Evolutionary conservation across 1,140 invertebrate species (phyloP).

Genomic region (Drosophila repletoides): DNA sequence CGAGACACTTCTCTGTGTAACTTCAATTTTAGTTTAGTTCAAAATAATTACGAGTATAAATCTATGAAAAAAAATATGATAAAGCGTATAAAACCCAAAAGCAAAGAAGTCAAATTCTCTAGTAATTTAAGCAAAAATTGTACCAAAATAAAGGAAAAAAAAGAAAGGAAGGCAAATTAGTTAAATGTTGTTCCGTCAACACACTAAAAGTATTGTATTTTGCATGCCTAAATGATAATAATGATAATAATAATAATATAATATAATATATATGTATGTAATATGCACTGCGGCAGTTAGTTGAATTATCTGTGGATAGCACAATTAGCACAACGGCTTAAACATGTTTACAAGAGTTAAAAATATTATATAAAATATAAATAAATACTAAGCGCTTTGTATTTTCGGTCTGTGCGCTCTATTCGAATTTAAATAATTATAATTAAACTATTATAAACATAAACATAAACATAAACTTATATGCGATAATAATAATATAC

Average conservation of each 20-base stretch:
- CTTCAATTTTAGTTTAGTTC: slow-evolving; percentile 64
- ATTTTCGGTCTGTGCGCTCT: slow-evolving; percentile 62
- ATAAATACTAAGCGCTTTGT: slow-evolving; percentile 68
- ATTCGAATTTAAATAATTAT: slow-evolving; percentile 79
- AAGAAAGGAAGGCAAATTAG: slow-evolving; percentile 35
- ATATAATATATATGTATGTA: slow-evolving; percentile 11
- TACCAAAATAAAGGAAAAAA: slow-evolving; percentile 57
- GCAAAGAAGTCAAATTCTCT: slow-evolving; percentile 78
- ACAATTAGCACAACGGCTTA: slow-evolving; percentile 51
- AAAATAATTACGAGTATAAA: slow-evolving; percentile 15
- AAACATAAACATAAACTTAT: too few relatives aligned
- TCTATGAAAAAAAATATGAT: slow-evolving; percentile 26
- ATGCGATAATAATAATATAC: slow-evolving; percentile 45
- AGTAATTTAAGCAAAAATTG: slow-evolving; percentile 63
- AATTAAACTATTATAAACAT: slow-evolving; percentile 59
- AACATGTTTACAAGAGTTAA: slow-evolving; percentile 34
- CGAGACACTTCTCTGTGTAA: slow-evolving; percentile 44
- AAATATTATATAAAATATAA: slow-evolving; percentile 22
- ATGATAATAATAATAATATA: neutral
- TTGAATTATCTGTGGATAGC: slow-evolving; percentile 67
- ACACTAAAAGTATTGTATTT: slow-evolving; percentile 64
- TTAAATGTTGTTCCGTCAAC: slow-evolving; percentile 31
- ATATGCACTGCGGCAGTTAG: slow-evolving; percentile 41
- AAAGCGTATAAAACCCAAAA: slow-evolving; percentile 19
- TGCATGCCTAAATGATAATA: slow-evolving; percentile 19